Percentiles rank a stretch among this genome's conserved stretches.
These are phyloP conservation scores for Prunella himalayana DNA, from an alignment of 2,113 vertebrate species.

Conservation along the genomic window DNA sequence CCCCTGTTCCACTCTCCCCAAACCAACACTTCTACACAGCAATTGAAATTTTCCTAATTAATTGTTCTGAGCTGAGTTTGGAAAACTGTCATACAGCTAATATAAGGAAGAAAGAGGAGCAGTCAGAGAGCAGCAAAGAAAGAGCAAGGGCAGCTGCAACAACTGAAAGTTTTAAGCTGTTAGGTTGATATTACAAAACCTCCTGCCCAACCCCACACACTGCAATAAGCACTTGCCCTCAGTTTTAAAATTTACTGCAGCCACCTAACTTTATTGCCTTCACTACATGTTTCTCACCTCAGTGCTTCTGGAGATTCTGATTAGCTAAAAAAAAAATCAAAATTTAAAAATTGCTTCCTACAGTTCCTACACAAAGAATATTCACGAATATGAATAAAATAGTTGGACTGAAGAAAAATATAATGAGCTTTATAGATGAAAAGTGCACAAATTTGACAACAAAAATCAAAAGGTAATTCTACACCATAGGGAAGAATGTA, in stretches of 20 bases:
- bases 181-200: neutral
- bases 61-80: neutral
- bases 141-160: neutral
- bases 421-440: neutral
- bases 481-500: neutral
- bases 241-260: neutral
- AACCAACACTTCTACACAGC: neutral
- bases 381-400: neutral
- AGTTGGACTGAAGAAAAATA: neutral
- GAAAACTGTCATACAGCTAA: neutral
- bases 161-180: neutral
- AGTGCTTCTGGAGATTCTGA: neutral
- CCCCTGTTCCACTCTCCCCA: neutral
- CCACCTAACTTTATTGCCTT: neutral
- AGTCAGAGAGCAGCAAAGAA: constrained; percentile 3
- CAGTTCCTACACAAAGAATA: neutral
- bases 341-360: neutral
- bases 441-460: neutral
- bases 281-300: neutral
- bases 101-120: neutral
- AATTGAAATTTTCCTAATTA: neutral
- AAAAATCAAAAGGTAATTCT: neutral
- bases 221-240: neutral
- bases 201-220: neutral
- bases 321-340: neutral